These are phyloP conservation scores for Cryptotis parvus DNA, from an alignment of 2,113 vertebrate species.

Conservation along the genomic window DNA sequence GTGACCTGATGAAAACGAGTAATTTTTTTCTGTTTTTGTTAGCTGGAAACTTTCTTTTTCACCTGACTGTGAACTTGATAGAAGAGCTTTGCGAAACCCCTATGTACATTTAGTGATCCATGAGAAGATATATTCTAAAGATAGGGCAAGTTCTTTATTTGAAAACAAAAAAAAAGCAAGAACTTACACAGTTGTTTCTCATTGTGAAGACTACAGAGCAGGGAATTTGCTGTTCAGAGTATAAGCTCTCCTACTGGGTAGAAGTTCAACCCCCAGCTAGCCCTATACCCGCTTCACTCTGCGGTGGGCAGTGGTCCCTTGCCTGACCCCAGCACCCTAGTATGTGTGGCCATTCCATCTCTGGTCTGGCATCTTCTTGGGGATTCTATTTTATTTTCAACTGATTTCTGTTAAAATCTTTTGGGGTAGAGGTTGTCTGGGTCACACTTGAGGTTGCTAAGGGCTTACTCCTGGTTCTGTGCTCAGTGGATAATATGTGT, in stretches of 20 bases:
- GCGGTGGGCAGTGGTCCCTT: rapidly evolving
- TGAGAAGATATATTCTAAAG: not conserved
- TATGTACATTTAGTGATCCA: not conserved
- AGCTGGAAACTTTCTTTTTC: constrained; percentile 40
- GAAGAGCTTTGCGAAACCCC: not conserved
- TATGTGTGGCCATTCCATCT: not conserved
- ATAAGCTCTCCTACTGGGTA: not conserved
- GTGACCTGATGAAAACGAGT: not conserved
- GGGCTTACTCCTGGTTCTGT: too few species aligned
- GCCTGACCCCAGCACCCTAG: not conserved
- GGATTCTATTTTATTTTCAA: not conserved
- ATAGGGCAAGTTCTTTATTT: not conserved
- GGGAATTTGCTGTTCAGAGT: not conserved
- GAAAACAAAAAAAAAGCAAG: not conserved
- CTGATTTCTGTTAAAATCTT: not conserved
- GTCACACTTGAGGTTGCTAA: too few species aligned
- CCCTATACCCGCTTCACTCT: not conserved
- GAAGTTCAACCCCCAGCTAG: not conserved
- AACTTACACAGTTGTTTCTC: not conserved
- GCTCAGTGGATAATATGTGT: too few species aligned
- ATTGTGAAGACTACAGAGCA: not conserved
- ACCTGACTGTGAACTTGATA: not conserved
- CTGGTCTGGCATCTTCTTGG: not conserved
- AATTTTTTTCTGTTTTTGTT: not conserved
- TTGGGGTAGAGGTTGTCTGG: not conserved